Percentiles rank a stretch among this genome's conserved stretches.
Evolutionary conservation across 2,888 invertebrate species (phyloP).

Genomic region (Coecobrya sp.): DNA sequence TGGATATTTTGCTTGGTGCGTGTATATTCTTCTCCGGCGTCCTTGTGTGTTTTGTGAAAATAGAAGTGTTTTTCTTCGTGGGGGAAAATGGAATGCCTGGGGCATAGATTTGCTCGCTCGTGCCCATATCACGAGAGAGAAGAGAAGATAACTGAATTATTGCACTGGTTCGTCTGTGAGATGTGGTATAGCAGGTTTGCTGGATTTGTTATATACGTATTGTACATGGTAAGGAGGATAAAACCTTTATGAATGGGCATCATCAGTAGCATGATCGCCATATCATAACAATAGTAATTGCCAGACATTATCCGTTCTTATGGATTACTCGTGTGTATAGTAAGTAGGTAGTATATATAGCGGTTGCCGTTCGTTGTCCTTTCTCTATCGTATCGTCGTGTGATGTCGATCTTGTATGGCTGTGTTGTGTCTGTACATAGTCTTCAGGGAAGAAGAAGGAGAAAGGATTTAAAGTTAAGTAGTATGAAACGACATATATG

Average conservation of each 20-base stretch:
- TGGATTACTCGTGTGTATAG: background rate
- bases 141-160: constrained; percentile 53
- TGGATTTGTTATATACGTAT: too few relatives aligned
- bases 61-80: constrained; percentile 34
- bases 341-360: background rate
- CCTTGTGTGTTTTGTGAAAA: background rate
- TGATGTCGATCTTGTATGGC: background rate
- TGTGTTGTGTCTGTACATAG: background rate
- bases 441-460: constrained; percentile 31
- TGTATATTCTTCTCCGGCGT: background rate
- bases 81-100: background rate
- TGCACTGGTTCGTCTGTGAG: background rate
- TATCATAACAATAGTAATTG: constrained; percentile 54
- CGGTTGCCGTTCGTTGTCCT: background rate
- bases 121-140: background rate
- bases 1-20: background rate
- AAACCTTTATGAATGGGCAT: background rate
- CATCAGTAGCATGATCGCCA: constrained; percentile 1
- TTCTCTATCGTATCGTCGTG: background rate
- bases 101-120: background rate
- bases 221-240: background rate
- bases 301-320: constrained; percentile 29
- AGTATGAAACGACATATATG: constrained; percentile 8
- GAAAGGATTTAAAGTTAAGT: constrained; percentile 32
- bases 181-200: background rate